Conservation (phyloP, 1,140 invertebrate genomes). For the Cotesia chilonis region DNA sequence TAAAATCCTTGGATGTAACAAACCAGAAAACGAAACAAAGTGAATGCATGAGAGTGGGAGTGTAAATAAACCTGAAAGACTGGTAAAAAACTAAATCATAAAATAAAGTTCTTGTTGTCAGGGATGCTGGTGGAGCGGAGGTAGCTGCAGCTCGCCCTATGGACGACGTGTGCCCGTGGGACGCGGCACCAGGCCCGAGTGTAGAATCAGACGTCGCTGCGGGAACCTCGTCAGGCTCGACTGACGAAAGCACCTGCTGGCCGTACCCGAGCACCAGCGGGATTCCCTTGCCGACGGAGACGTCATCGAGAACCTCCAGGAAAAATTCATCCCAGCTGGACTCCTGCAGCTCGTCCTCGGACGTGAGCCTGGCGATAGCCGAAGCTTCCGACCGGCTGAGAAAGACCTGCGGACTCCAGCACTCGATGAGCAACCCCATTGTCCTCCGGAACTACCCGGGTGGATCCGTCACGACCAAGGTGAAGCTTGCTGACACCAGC, state of each 20-base stretch:
- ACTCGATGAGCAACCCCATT: constrained; percentile 54
- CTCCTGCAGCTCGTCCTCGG: constrained; percentile 75
- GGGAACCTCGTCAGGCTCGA: constrained; percentile 35
- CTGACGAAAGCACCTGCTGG: constrained; percentile 36
- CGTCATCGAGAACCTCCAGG: constrained; percentile 54
- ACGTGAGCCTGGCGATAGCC: constrained; percentile 71
- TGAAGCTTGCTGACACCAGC: constrained; percentile 56
- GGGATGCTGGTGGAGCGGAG: constrained; percentile 60
- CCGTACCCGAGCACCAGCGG: constrained; percentile 17
- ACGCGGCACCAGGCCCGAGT: constrained; percentile 57
- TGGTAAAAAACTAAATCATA: constrained; percentile 56
- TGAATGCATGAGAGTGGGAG: constrained; percentile 24
- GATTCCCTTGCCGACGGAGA: constrained; percentile 37
- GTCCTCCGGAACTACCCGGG: constrained; percentile 60
- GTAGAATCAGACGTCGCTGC: constrained; percentile 42
- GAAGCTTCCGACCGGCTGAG: constrained; percentile 70
- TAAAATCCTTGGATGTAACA: background rate
- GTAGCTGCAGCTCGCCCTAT: constrained; percentile 63
- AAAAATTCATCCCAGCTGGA: constrained; percentile 70
- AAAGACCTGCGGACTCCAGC: constrained; percentile 68
- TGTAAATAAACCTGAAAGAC: background rate
- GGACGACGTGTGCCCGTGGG: constrained; percentile 77
- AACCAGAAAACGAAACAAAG: constrained; percentile 2
- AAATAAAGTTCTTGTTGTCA: constrained; percentile 63
- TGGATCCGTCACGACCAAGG: constrained; percentile 42